A percentile compares a stretch with the other conserved stretches of the same genome.
Evolutionary conservation across 2,888 invertebrate genomes (phyloP).

Genomic region (Caenorhabditis auriculariae): DNA sequence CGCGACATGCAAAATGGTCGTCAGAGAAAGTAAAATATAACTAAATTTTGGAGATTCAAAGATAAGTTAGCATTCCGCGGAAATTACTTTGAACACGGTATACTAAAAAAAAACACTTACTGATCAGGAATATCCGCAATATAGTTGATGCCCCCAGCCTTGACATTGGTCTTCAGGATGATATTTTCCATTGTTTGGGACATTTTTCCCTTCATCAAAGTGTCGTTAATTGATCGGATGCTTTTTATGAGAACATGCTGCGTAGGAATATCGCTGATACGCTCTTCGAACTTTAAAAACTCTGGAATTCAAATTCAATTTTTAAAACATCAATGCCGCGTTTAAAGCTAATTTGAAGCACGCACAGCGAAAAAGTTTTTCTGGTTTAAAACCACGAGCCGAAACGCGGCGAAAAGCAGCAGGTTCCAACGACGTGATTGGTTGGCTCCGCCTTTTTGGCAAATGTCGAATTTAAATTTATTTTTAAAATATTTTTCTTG

Average conservation of each 20-base stretch:
- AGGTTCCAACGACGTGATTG: too few relatives aligned
- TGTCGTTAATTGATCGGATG: conserved; percentile 14
- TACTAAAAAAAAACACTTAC: conserved; percentile 4
- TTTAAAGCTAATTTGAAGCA: too few relatives aligned
- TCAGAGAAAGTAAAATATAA: too few relatives aligned
- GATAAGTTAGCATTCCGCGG: neutral
- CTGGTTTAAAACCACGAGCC: too few relatives aligned
- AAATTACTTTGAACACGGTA: neutral
- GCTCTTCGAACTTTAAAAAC: conserved; percentile 26
- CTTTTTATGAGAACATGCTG: conserved; percentile 22
- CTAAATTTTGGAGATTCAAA: too few relatives aligned
- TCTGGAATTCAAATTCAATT: conserved; percentile 7
- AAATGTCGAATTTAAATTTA: too few relatives aligned
- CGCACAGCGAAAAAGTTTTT: too few relatives aligned
- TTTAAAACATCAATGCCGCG: neutral
- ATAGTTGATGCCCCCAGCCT: conserved; percentile 29
- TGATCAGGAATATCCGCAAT: conserved; percentile 23
- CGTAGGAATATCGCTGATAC: conserved; percentile 26
- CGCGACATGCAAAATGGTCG: too few relatives aligned
- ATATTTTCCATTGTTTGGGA: conserved; percentile 20
- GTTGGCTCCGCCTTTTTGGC: too few relatives aligned
- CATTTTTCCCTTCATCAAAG: conserved; percentile 8
- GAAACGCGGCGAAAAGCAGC: too few relatives aligned
- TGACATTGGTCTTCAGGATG: conserved; percentile 27
- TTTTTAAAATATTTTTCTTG: too few relatives aligned